These are phyloP conservation scores for Parnassius glacialis DNA, from an alignment of 2,888 invertebrate genomes.

Conservation along the genomic window DNA sequence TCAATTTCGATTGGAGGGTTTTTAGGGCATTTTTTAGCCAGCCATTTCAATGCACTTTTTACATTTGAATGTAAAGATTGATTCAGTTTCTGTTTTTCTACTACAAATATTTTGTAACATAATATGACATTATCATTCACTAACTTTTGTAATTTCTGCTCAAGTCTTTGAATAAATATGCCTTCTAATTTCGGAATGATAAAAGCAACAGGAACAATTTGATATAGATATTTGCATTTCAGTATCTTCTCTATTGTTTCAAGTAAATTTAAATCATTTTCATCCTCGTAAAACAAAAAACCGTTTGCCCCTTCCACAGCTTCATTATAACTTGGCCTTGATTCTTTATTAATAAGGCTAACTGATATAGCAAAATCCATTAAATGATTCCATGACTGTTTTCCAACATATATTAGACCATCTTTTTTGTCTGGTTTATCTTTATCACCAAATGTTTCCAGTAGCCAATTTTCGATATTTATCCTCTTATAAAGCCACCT, in stretches of 20 bases:
- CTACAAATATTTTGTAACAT: constrained; percentile 56
- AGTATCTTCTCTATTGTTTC: constrained; percentile 53
- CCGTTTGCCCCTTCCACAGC: constrained; percentile 71
- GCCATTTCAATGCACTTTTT: constrained; percentile 70
- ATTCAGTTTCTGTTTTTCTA: constrained; percentile 50
- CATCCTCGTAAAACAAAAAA: constrained; percentile 59
- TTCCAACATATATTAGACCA: constrained; percentile 60
- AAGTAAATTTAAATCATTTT: constrained; percentile 46
- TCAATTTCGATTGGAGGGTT: constrained; percentile 81
- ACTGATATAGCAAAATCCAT: constrained; percentile 74
- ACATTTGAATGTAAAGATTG: constrained; percentile 54
- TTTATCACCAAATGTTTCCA: constrained; percentile 68
- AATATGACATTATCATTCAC: constrained; percentile 55
- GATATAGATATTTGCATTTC: constrained; percentile 62
- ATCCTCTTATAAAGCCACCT: constrained; percentile 68
- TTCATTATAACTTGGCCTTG: constrained; percentile 43
- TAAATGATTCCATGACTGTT: constrained; percentile 71
- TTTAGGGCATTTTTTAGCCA: constrained; percentile 72
- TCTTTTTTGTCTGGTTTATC: constrained; percentile 54
- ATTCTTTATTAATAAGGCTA: constrained; percentile 51
- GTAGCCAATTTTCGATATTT: constrained; percentile 70
- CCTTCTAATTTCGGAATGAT: constrained; percentile 51
- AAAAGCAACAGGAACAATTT: constrained; percentile 64
- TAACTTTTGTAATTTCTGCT: constrained; percentile 45
- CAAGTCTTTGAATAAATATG: constrained; percentile 39